Percentiles rank a stretch among this genome's conserved stretches.
phyloP scores from a whole-genome alignment of 2,113 vertebrate genomes.

The Nymphicus hollandicus region DNA sequence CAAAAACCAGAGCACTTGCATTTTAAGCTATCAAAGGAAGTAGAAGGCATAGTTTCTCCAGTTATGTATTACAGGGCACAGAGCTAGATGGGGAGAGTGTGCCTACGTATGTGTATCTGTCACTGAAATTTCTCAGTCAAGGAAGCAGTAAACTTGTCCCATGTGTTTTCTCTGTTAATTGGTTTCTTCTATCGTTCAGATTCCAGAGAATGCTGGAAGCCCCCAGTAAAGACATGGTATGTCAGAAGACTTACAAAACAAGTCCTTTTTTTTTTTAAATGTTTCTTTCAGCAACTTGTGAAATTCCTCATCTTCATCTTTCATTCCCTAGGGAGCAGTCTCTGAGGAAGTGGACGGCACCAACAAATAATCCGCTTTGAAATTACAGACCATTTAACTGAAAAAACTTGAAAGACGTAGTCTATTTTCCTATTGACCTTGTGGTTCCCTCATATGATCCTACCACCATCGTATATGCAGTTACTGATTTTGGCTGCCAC shows the following conservation, averaged over 20 bases:
- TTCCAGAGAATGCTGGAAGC: constrained; percentile 8
- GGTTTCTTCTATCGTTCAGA: constrained; percentile 40
- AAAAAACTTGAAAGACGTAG: neutral
- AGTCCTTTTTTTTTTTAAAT: neutral
- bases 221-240: neutral
- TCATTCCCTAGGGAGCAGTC: neutral
- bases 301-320: constrained; percentile 67
- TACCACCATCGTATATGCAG: neutral
- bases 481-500: constrained; percentile 7
- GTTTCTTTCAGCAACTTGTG: constrained; percentile 54
- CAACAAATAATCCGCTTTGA: constrained; percentile 25
- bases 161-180: constrained; percentile 57
- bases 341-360: neutral
- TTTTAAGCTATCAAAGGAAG: constrained; percentile 1
- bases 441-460: neutral
- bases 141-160: constrained; percentile 36
- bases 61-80: neutral
- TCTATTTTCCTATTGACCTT: constrained; percentile 29
- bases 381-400: constrained; percentile 14
- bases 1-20: neutral
- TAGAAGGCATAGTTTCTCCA: neutral
- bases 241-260: constrained; percentile 40
- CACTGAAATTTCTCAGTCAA: constrained; percentile 3
- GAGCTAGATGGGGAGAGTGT: neutral
- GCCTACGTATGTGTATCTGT: neutral